A percentile compares a stretch with the other conserved stretches of the same genome.
Conservation (phyloP, 2,888 invertebrate species). For the Zele albiditarsus region DNA sequence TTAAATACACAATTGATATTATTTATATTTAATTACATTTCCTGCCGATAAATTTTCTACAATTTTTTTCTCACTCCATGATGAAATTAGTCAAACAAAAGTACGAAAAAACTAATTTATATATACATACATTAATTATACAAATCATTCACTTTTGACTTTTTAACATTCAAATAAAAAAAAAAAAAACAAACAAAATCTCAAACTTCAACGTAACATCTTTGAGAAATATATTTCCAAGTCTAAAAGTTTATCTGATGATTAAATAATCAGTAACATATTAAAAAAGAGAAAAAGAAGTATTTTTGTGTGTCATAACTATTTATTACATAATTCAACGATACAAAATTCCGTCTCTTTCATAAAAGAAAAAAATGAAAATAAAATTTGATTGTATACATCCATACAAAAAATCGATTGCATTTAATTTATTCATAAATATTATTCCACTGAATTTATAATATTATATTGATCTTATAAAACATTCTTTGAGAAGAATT, state of each 20-base stretch:
- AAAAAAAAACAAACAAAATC: not conserved
- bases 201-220: not conserved
- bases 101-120: not conserved
- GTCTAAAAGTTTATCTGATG: not conserved
- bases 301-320: not conserved
- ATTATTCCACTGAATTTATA: not conserved
- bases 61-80: no score
- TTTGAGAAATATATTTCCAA: not conserved
- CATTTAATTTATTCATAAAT: not conserved
- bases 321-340: not conserved
- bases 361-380: no score
- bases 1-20: no score
- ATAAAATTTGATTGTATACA: not conserved
- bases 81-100: no score
- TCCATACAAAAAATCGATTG: not conserved
- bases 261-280: not conserved
- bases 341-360: not conserved
- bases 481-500: not conserved
- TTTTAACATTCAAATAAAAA: not conserved
- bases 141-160: not conserved
- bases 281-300: not conserved
- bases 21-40: no score
- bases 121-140: not conserved
- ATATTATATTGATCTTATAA: not conserved
- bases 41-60: no score